Percentiles rank a stretch among this genome's conserved stretches.
These are phyloP conservation scores for Mirounga angustirostris DNA, from an alignment of 2,113 vertebrate species.

Conservation along the genomic window DNA sequence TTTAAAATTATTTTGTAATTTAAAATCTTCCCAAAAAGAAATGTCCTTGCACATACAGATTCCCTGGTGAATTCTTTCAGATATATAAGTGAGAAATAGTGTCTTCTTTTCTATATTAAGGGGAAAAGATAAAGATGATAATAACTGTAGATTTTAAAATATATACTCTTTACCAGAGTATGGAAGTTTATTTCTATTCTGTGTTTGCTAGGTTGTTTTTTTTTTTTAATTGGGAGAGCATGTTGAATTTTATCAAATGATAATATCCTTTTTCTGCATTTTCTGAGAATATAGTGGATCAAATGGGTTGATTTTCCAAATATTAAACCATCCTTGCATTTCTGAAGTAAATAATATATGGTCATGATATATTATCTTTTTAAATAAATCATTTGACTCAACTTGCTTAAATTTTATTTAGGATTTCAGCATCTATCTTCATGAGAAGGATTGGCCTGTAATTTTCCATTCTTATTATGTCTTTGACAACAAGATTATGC, in stretches of 20 bases:
- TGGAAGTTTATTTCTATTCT: neutral
- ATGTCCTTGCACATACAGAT: neutral
- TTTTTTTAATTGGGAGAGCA: neutral
- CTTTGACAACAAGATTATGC: neutral
- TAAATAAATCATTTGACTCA: neutral
- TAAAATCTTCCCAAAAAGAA: neutral
- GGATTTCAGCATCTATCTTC: neutral
- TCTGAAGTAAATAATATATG: neutral
- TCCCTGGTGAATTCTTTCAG: neutral
- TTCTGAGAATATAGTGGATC: neutral
- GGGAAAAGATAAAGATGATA: neutral
- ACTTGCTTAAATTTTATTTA: constrained; percentile 21
- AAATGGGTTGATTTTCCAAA: constrained; percentile 12
- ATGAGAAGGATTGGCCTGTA: neutral
- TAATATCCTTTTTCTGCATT: neutral
- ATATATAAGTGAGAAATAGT: neutral
- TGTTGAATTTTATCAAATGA: neutral
- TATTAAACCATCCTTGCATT: neutral
- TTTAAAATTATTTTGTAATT: neutral
- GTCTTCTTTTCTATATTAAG: neutral
- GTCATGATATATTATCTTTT: neutral
- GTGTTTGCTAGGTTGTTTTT: neutral
- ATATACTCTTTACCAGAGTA: neutral
- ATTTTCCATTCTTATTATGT: neutral
- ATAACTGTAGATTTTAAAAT: neutral